A percentile compares a stretch with the other conserved stretches of the same genome.
Evolutionary conservation across 2,113 vertebrate species (phyloP).

Genomic region (Potamarius usumacintae): DNA sequence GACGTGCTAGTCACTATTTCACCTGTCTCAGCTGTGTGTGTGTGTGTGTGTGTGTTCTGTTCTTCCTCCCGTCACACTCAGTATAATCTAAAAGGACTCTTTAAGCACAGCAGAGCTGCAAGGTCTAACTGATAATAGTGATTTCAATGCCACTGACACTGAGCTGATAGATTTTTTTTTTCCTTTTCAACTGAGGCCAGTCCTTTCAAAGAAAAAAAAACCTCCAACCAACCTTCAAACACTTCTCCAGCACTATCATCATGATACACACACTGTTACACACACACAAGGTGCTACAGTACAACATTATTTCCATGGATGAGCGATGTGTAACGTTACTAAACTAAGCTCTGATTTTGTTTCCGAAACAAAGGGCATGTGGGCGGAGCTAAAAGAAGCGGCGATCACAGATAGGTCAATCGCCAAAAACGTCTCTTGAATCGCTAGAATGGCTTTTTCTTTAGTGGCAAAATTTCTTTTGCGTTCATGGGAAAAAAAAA

Average conservation of each 20-base stretch:
- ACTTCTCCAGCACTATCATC: not conserved
- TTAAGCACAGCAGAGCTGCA: conserved; percentile 34
- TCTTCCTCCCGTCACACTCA: conserved; percentile 6
- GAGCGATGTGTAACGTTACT: not conserved
- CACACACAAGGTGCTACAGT: not conserved
- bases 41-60: conserved; percentile 28
- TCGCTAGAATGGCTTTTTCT: not conserved
- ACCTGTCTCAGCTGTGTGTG: conserved; percentile 40
- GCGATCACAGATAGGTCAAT: not conserved
- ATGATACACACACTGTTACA: not conserved
- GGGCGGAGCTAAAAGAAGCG: not conserved
- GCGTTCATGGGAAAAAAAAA: no score
- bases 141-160: conserved; percentile 48
- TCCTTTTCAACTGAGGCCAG: not conserved
- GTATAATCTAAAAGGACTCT: conserved; percentile 44
- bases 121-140: conserved; percentile 47
- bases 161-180: conserved; percentile 40
- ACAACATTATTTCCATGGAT: not conserved
- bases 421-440: not conserved
- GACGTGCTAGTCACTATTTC: conserved; percentile 50
- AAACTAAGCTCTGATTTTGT: not conserved
- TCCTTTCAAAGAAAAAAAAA: conserved; percentile 2
- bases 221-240: conserved; percentile 32
- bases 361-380: not conserved
- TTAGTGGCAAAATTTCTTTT: no score